These are phyloP conservation scores for Noturus placidus DNA, from an alignment of 2,113 vertebrate genomes.

Conservation along the genomic window DNA sequence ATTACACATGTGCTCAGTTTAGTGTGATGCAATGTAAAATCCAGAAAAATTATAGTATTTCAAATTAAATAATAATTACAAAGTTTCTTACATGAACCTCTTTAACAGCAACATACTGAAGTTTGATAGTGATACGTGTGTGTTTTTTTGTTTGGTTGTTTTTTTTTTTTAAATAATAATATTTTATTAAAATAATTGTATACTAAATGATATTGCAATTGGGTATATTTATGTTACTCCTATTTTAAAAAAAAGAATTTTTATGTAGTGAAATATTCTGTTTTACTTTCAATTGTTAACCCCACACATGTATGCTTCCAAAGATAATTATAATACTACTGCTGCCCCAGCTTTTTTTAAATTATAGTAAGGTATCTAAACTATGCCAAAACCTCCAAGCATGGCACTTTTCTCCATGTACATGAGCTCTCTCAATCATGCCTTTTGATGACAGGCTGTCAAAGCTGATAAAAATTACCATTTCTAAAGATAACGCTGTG, in stretches of 20 bases:
- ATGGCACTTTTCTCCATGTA: not conserved
- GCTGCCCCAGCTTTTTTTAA: not conserved
- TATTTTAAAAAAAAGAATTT: no score
- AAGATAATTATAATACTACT: not conserved
- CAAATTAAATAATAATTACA: not conserved
- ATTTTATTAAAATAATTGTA: not conserved
- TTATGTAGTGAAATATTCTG: not conserved
- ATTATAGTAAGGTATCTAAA: not conserved
- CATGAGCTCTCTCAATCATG: constrained; percentile 13
- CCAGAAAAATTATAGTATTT: not conserved
- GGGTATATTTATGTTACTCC: not conserved
- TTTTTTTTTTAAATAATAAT: no score
- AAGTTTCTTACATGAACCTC: not conserved
- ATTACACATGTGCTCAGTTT: not conserved
- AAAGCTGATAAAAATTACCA: constrained; percentile 39
- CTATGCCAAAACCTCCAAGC: not conserved
- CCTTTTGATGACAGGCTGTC: constrained; percentile 13
- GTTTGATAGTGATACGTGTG: not conserved
- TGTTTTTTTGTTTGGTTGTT: no score
- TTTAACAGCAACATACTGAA: not conserved
- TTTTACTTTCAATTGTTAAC: not conserved
- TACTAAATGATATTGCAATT: not conserved
- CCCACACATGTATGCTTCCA: not conserved
- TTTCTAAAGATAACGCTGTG: constrained; percentile 29
- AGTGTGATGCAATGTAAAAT: not conserved